Base-by-base conservation (phyloP, 2,113 vertebrate genomes). In the Ctenomys sociabilis region DNA sequence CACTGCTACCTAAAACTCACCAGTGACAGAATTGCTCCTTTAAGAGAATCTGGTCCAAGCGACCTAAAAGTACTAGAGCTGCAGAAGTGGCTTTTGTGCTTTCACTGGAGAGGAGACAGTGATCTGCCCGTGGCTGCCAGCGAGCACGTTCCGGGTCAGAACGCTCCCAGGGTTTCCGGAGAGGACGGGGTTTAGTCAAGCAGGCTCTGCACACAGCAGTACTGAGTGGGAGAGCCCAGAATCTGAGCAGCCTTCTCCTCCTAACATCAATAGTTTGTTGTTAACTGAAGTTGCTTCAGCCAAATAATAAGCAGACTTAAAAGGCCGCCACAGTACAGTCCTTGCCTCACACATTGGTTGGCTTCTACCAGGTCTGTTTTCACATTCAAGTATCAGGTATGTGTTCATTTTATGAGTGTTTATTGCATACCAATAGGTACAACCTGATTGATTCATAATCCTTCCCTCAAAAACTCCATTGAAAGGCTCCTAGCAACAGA, bases 41-140 rank as follows among this genome's bases (percentile, higher is more conserved):
- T 37, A 8, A 26, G 63, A 93, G 80, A n/a, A 91, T 85, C 43
- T 59, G 49, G 40, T 59, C 93, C n/a, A 54, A 37, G 54, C 61
- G n/a, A 26, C 57, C 86, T 78, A 30, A 40, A 93, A 85, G 75
- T 8, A 19, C 63, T 14, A 40, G 66, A 45, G 49, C 57, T 26
- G 14, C 66, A 43, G 17, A 32, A 97, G 78, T 9, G n/a, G 35
- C 7, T 8, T 88, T 94, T 96, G 30, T 85, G 94, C 30, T 19
- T 26, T 35, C 90, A n/a, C 22, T 87, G 22, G 35, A 54, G 61
- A 68, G 40, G 78, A 70, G 6, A 43, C 59, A 70, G 37, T 16
- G 11, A 88, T 66, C 10, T 32, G 2, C 5, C 5, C 40, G 19
- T 7, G 82, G 35, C 14, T 3, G 95, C 68, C 95, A n/a, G 0